Base-by-base conservation (phyloP, 2,888 invertebrate species). In the Coenonympha glycerion region DNA sequence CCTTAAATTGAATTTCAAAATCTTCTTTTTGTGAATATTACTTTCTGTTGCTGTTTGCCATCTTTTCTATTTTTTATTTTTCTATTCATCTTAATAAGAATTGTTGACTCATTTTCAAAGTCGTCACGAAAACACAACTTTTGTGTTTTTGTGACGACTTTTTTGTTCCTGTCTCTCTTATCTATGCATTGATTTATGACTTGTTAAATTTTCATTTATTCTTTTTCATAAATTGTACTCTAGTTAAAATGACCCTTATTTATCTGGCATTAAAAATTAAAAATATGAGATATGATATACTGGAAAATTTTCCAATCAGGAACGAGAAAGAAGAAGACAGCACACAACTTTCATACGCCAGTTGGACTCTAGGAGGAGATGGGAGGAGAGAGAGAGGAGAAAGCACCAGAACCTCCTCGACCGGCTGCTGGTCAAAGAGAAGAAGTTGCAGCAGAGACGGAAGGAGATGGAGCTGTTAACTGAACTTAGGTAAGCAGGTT, bases 261-360 rank as follows among this genome's bases (percentile, higher is more conserved):
- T n/a, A n/a, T n/a, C n/a, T n/a, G n/a, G n/a, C n/a, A n/a, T n/a
- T n/a, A n/a, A n/a, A n/a, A n/a, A n/a, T n/a, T n/a, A n/a, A n/a
- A n/a, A 13, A 33, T 15, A 6, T 8, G 13, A 16, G 16, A 15
- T 5, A 6, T 1, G 16, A 15, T 5, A 6, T 1, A 24, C 15
- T 15, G 22, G 8, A 15, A 18, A 36, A 15, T 30, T 30, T 6
- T 9, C 15, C n/a, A 6, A 31, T 2, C 63, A 95, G 95, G 96
- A 97, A 73, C 89, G 95, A 30, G 97, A 97, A 77, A 88, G 97
- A 62, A 89, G 96, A 65, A 90, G 95, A 16, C 97, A 98, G 69
- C 98, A 98, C 76, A 94, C 96, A 85, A 90, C 95, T 1, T 88
- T 97, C 53, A 94, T 97, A 37, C 92, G 96, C 21, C 95, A 96